These are phyloP conservation scores for Nycticebus coucang DNA, from an alignment of 2,113 vertebrate species.

Conservation along the genomic window DNA sequence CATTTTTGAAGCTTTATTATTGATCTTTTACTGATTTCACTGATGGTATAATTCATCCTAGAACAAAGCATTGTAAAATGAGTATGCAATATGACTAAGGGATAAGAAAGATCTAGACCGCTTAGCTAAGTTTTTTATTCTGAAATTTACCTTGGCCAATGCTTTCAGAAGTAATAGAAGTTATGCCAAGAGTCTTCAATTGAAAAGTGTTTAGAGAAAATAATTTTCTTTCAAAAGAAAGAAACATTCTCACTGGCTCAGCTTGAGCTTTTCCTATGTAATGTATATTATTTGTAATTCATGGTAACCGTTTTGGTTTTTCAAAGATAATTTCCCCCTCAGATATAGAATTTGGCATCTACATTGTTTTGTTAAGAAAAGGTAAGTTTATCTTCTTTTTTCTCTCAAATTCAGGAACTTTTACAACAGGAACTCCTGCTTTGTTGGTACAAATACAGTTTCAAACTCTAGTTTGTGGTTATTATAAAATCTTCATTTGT, in stretches of 20 bases:
- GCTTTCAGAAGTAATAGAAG: not conserved
- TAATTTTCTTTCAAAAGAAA: not conserved
- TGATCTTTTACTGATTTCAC: not conserved
- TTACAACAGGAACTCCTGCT: not conserved
- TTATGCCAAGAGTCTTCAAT: not conserved
- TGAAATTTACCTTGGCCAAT: not conserved
- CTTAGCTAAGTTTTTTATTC: not conserved
- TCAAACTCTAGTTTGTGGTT: not conserved
- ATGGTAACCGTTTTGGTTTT: not conserved
- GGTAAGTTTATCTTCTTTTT: not conserved
- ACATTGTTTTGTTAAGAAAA: not conserved
- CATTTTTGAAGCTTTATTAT: not conserved
- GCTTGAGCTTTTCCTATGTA: not conserved
- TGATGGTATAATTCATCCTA: not conserved
- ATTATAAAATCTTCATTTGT: not conserved
- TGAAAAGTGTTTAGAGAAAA: not conserved
- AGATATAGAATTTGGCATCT: not conserved
- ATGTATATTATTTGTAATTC: not conserved
- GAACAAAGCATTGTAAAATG: not conserved
- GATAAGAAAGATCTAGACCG: not conserved
- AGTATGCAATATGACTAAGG: not conserved
- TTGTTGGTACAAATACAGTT: not conserved
- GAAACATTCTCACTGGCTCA: not conserved
- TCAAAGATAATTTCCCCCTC: not conserved
- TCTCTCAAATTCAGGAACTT: conserved; percentile 8